A percentile compares a stretch with the other conserved stretches of the same genome.
Conservation (phyloP, 1,140 invertebrate species). For the Zaprionus tsacasi region DNA sequence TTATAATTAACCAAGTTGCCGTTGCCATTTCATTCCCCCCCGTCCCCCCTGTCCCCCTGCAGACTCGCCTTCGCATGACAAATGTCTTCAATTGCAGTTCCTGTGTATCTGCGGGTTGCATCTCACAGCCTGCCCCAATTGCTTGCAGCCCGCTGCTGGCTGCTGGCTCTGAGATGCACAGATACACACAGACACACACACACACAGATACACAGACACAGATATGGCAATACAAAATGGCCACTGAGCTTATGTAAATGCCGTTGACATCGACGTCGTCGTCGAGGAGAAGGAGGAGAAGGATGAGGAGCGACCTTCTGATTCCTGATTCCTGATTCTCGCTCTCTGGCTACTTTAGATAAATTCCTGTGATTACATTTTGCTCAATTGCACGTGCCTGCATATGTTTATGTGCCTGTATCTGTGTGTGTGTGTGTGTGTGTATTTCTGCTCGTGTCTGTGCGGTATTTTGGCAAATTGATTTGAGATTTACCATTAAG, state of each 20-base stretch:
- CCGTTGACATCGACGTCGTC: conserved; percentile 31
- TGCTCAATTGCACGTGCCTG: conserved; percentile 75
- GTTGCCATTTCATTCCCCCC: conserved; percentile 16
- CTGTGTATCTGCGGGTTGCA: conserved; percentile 70
- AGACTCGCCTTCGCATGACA: conserved; percentile 59
- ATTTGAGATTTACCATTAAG: conserved; percentile 62
- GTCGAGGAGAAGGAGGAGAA: conserved; percentile 20
- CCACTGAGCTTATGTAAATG: conserved; percentile 74
- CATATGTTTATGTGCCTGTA: conserved; percentile 12
- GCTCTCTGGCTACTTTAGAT: conserved; percentile 68
- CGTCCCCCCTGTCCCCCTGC: background rate
- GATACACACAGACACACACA: conserved; percentile 27
- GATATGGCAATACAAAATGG: conserved; percentile 54
- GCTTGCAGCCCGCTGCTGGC: background rate
- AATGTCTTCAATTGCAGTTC: conserved; percentile 81
- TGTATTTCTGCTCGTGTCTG: conserved; percentile 15
- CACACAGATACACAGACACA: conserved; percentile 10
- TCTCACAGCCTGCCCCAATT: conserved; percentile 39
- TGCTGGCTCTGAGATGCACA: conserved; percentile 28
- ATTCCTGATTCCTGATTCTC: conserved; percentile 38
- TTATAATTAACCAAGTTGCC: conserved; percentile 80
- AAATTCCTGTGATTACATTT: conserved; percentile 79
- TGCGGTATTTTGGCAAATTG: conserved; percentile 57
- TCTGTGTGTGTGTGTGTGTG: conserved; percentile 2
- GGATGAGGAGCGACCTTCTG: conserved; percentile 40